Evolutionary conservation across 1,140 invertebrate species (phyloP), one percentile per base, ranked within the genome.

Genomic region (Babylonia areolata): DNA sequence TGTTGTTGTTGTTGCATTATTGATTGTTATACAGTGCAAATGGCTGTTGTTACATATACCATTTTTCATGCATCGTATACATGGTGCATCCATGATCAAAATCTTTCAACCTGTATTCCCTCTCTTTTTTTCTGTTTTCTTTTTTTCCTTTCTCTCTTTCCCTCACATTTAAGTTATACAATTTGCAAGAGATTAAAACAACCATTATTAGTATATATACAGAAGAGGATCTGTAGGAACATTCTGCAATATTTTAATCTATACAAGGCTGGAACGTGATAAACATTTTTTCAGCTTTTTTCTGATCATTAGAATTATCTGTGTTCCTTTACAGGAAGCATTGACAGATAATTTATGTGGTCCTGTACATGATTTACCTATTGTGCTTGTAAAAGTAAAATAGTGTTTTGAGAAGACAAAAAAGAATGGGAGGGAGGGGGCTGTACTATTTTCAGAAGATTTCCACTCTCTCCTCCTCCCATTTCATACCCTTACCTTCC

Each of bases 21-120:
- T 51, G 46, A 11, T 51, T 51, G 46, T 11, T 11, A 51, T 64
- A 2, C 17, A 51, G 6, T 69, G 64, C 64, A 69, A 69, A 73
- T n/a, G 15, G n/a, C 33, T 73, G 31, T 35, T 73, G n/a, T n/a
- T n/a, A n/a, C n/a, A n/a, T n/a, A n/a, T 0, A 33, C 71, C 0
- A 37, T 73, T 28, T 12, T 12, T 17, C 35, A 35, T 9, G n/a
- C 33, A 28, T 15, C 71, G n/a, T 51, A 51, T 51, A 64, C 37
- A 6, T 77, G 71, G 71, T 73, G 71, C 31, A 73, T 73, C 35
- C 12, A 77, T 77, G 75, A 77, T 77, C 75, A 77, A 77, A 77
- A 77, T 40, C 58, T 69, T 6, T 69, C n/a, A 12, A 9, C 17
- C n/a, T 69, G 6, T 69, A n/a, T 3, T 31, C 58, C 23, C n/a